Conservation (phyloP, 2,113 vertebrate species). For the Ascaphus truei region DNA sequence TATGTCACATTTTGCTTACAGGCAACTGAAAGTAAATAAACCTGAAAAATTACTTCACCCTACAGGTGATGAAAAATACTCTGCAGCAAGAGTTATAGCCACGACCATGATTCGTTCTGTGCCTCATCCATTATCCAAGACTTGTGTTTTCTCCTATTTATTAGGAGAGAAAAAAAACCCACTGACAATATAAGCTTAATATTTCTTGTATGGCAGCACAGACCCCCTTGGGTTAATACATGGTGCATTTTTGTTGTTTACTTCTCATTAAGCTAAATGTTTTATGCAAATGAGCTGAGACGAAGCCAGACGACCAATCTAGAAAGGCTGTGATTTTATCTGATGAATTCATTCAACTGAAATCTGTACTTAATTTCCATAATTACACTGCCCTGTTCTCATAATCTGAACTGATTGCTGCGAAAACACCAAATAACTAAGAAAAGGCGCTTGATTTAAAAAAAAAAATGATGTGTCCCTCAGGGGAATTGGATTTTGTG, state of each 20-base stretch:
- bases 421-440: conserved; percentile 61
- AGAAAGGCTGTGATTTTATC: conserved; percentile 68
- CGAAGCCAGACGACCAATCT: conserved; percentile 68
- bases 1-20: conserved; percentile 54
- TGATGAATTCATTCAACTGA: conserved; percentile 72
- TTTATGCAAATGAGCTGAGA: conserved; percentile 69
- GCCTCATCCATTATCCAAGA: conserved; percentile 45
- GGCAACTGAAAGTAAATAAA: conserved; percentile 55
- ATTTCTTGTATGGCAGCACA: conserved; percentile 58
- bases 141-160: conserved; percentile 43
- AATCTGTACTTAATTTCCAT: conserved; percentile 73
- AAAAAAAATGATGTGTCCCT: conserved; percentile 62
- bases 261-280: conserved; percentile 72
- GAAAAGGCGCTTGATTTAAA: conserved; percentile 56
- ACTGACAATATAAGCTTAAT: conserved; percentile 42
- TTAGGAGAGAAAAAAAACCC: conserved; percentile 17
- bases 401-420: conserved; percentile 70
- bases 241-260: conserved; percentile 61
- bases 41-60: conserved; percentile 49
- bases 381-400: conserved; percentile 68
- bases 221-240: conserved; percentile 63
- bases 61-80: conserved; percentile 47
- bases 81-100: conserved; percentile 46
- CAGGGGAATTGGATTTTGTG: conserved; percentile 56
- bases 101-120: conserved; percentile 41